A percentile compares a stretch with the other conserved stretches of the same genome.
Evolutionary conservation across 2,113 vertebrate genomes (phyloP).

Genomic region (Kobus ellipsiprymnus): DNA sequence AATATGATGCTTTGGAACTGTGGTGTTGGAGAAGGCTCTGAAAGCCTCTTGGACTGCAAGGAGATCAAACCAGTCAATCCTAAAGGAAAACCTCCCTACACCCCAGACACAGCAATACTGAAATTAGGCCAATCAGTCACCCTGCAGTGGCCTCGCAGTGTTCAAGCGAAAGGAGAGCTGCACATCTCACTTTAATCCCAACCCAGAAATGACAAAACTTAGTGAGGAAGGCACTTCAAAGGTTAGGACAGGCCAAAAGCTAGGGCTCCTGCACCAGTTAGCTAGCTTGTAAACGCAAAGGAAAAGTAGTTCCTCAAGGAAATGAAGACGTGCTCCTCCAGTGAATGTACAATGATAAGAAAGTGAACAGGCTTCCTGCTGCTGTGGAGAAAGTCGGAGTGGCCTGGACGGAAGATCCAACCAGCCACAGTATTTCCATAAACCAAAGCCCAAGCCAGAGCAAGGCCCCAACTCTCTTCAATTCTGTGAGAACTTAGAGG

Average conservation of each 20-base stretch:
- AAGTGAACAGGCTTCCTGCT: background rate
- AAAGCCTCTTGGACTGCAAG: background rate
- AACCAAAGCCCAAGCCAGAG: background rate
- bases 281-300: background rate
- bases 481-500: no score
- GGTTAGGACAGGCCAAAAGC: background rate
- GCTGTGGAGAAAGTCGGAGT: background rate
- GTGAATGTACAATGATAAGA: background rate
- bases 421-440: background rate
- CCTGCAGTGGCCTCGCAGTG: background rate
- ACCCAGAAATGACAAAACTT: background rate
- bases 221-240: background rate
- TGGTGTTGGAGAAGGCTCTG: background rate
- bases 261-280: background rate
- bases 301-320: background rate
- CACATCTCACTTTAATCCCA: background rate
- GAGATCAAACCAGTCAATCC: background rate
- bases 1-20: background rate
- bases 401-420: background rate
- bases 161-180: background rate
- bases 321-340: background rate
- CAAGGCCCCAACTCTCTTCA: background rate
- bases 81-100: background rate
- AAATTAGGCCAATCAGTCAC: background rate
- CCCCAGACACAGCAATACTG: background rate